These are phyloP conservation scores for Macrosoma leucophasiata DNA, from an alignment of 2,888 invertebrate genomes.

Conservation along the genomic window DNA sequence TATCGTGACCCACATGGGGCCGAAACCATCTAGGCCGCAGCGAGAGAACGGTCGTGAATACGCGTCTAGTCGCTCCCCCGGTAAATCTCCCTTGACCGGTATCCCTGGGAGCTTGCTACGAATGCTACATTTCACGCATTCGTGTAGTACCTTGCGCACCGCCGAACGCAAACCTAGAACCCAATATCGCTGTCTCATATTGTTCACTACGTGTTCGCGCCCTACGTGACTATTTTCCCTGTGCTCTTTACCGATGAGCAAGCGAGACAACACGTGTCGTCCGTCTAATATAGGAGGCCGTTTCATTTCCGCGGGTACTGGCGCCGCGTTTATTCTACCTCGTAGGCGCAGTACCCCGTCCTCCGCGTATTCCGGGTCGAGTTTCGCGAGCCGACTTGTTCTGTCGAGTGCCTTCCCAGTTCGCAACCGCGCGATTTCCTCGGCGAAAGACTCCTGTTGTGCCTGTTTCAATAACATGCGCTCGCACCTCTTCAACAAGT, in stretches of 20 bases:
- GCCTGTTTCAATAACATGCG: neutral
- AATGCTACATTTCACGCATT: constrained; percentile 18
- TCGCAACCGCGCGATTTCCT: neutral
- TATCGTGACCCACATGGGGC: no score
- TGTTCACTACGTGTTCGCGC: constrained; percentile 18
- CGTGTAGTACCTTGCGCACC: constrained; percentile 9
- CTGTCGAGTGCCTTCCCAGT: constrained; percentile 4
- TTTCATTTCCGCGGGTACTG: neutral
- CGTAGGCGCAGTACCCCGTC: constrained; percentile 7
- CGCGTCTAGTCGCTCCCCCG: no score
- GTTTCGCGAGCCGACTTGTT: constrained; percentile 4
- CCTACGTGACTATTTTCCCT: constrained; percentile 7
- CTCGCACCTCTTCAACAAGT: neutral
- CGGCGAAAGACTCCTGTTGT: constrained; percentile 5
- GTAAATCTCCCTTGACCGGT: no score
- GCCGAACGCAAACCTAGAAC: constrained; percentile 19
- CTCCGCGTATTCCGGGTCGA: constrained; percentile 14
- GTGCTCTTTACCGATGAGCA: constrained; percentile 1
- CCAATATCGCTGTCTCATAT: constrained; percentile 27
- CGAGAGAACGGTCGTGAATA: no score
- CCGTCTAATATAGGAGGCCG: constrained; percentile 7
- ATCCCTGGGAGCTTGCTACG: constrained; percentile 7
- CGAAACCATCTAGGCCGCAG: no score
- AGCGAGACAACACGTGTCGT: constrained; percentile 2
- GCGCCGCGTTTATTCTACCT: constrained; percentile 4